These are phyloP conservation scores for Australoheros scitulus DNA, from an alignment of 2,113 vertebrate genomes.

Conservation along the genomic window DNA sequence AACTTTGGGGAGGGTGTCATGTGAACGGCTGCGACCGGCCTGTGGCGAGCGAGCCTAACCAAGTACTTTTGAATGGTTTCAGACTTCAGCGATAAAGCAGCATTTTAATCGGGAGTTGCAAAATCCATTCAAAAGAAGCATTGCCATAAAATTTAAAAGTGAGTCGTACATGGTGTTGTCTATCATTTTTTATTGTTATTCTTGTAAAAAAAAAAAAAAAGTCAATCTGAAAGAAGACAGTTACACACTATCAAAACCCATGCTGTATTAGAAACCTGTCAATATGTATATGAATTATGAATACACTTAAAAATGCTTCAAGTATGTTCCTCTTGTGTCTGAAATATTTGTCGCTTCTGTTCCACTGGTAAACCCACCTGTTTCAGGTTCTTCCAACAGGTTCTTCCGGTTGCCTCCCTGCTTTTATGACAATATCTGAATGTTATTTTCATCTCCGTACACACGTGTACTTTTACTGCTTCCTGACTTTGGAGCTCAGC, in stretches of 20 bases:
- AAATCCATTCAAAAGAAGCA: slow-evolving; percentile 72
- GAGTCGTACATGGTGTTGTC: slow-evolving; percentile 79
- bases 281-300: slow-evolving; percentile 85
- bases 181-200: slow-evolving; percentile 83
- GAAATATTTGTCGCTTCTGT: background rate
- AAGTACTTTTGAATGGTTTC: slow-evolving; percentile 62
- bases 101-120: slow-evolving; percentile 53
- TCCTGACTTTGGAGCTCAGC: background rate
- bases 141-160: slow-evolving; percentile 77
- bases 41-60: slow-evolving; percentile 41
- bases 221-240: slow-evolving; percentile 67
- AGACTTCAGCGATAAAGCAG: slow-evolving; percentile 33
- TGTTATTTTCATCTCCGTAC: background rate
- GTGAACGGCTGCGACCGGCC: slow-evolving; percentile 23
- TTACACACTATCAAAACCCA: slow-evolving; percentile 79
- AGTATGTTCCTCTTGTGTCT: slow-evolving; percentile 49
- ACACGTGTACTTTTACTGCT: background rate
- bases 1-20: slow-evolving; percentile 30
- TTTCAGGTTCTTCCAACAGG: background rate
- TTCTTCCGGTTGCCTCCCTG: background rate
- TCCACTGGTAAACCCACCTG: background rate
- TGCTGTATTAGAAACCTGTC: slow-evolving; percentile 83
- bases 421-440: background rate
- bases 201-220: slow-evolving; percentile 73
- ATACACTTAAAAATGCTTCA: slow-evolving; percentile 79